phyloP scores from a whole-genome alignment of 2,113 vertebrate species.

The Hystrix cristata region DNA sequence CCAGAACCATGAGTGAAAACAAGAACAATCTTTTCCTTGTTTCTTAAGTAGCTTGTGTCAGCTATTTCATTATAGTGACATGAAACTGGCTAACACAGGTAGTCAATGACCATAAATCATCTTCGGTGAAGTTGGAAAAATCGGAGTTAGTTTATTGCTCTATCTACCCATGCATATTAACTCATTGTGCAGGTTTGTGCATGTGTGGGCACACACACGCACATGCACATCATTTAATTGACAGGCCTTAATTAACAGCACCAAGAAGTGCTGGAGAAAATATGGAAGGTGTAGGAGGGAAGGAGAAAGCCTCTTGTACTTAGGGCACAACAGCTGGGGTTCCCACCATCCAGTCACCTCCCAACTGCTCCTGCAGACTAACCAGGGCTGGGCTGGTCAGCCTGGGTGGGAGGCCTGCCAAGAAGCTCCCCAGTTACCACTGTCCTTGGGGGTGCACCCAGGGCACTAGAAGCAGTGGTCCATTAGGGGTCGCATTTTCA shows the following conservation, averaged over 20 bases:
- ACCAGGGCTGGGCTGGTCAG: neutral
- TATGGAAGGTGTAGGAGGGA: neutral
- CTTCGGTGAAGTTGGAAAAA: conserved; percentile 5
- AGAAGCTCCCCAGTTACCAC: neutral
- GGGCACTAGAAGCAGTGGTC: neutral
- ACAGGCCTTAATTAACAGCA: neutral
- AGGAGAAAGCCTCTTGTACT: neutral
- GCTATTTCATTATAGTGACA: neutral
- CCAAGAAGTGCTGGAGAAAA: conserved; percentile 8
- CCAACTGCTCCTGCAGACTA: neutral
- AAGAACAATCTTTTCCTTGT: neutral
- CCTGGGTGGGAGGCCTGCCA: neutral
- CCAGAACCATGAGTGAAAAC: too few relatives aligned
- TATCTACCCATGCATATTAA: neutral
- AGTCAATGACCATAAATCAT: neutral
- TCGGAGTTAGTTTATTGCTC: neutral
- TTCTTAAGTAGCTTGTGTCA: neutral
- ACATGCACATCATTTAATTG: neutral
- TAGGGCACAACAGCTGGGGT: neutral
- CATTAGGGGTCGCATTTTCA: neutral
- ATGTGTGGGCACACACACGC: too few relatives aligned
- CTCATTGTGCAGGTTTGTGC: neutral
- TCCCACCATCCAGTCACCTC: neutral
- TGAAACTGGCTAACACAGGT: neutral
- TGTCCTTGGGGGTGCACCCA: neutral